Evolutionary conservation across 2,113 vertebrate genomes (phyloP), one percentile per base, ranked within the genome.

Genomic region (Sceloporus tristichus): DNA sequence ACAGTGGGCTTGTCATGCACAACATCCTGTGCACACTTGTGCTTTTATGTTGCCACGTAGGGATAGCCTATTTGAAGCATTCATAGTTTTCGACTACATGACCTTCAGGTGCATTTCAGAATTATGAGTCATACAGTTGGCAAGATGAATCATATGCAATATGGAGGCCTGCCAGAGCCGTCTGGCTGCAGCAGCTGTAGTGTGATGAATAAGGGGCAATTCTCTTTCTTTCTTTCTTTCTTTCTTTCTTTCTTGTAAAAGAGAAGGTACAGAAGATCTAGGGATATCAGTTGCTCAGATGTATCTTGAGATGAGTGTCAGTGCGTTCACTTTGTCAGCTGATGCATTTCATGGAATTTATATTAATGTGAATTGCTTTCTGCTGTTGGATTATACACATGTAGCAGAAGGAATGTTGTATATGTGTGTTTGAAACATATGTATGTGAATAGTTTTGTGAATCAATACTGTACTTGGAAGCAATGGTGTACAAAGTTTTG

Each of bases 101-200:
- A 38, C 73, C 59, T 83, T 83, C 76, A 88, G 79, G 56, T 87
- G 25, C 70, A 53, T 77, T 75, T 88, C 59, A 76, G 79, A 68
- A 83, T 54, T 77, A 68, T 82, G 87, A 88, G 70, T 88, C 79
- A 78, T 78, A 54, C 77, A 88, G n/a, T 70, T 83, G 87, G 59
- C 59, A 88, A 68, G 59, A 77, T 83, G 62, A 83, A 83, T 83
- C 87, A 83, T 82, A 73, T 83, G 42, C 59, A 38, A 13, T 53
- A 1, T 80, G 79, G 77, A 82, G 40, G 53, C 48, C 62, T 87
- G 79, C 70, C 56, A 66, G 71, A 42, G 34, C 53, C 38, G 73
- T 77, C 59, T 68, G 56, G 62, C 80, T 88, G 53, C 59, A 54
- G 80, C 81, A 84, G 73, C 59, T 54, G 29, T 53, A 62, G 53